Base-by-base conservation (phyloP, 2,797 vertebrate genomes). In the Rhinoraja longicauda region DNA sequence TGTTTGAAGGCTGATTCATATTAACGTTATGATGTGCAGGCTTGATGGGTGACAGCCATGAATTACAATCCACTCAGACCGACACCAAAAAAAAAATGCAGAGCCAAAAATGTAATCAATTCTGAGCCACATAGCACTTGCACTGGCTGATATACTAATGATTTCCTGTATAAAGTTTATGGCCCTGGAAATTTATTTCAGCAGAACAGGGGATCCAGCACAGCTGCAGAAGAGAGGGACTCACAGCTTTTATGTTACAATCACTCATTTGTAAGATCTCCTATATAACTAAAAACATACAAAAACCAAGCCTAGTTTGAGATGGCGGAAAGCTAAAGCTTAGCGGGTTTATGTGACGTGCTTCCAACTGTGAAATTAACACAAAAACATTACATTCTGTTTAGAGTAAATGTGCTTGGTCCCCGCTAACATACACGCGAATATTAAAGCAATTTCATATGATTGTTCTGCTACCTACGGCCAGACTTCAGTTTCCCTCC, bases 121-220 rank as follows among this genome's bases (percentile, higher is more conserved):
- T 88, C 84, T 67, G 62, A 88, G 84, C 59, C 64, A 62, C 59
- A 67, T 64, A 19, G 59, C n/a, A 36, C 62, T 88, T 88, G 84
- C 84, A 36, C 59, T 88, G 84, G 84, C 59, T 67, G 62, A 88
- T 88, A 88, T 84, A 88, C 84, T 88, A 88, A 88, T 88, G 84
- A 67, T 88, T 88, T 88, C 84, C 84, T 88, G 84, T 36, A 67
- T 88, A 67, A 88, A 62, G 84, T 88, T 88, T 88, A 88, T 88
- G 17, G n/a, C 36, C n/a, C n/a, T 88, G 84, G 84, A 88, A 67
- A 88, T 88, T 67, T 88, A 67, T 88, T 88, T 88, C 84, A 64
- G 67, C 62, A 21, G 59, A 36, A 36, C 62, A 36, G 84, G 62
- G 67, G 84, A 88, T 36, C 62, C 84, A 88, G 62, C 62, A 36